Percentiles rank a stretch among this genome's conserved stretches.
Conservation (phyloP, 2,113 vertebrate genomes). For the Mesembrinibis cayennensis region DNA sequence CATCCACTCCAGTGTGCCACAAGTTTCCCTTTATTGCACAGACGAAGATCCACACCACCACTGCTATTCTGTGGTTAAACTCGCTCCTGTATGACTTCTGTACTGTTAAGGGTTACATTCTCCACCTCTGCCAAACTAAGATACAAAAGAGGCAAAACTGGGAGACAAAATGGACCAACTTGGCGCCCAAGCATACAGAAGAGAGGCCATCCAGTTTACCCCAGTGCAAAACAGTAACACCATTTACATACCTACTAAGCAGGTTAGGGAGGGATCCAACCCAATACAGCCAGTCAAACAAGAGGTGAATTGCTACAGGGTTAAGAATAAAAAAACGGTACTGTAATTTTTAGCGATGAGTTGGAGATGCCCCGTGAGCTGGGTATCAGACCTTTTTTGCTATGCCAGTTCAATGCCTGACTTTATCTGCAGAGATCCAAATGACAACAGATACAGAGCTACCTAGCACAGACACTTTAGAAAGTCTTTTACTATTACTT, state of each 20-base stretch:
- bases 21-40: neutral
- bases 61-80: neutral
- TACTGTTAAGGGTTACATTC: neutral
- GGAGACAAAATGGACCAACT: neutral
- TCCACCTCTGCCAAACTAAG: neutral
- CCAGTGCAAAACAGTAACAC: neutral
- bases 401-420: neutral
- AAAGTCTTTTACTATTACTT: neutral
- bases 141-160: neutral
- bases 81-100: neutral
- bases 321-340: neutral
- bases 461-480: neutral
- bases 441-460: neutral
- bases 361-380: neutral
- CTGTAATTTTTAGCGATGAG: neutral
- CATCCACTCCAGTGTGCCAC: accelerated
- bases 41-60: neutral
- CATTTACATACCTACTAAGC: neutral
- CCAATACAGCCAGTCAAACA: neutral
- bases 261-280: neutral
- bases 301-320: neutral
- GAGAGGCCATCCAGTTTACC: neutral
- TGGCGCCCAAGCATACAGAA: accelerated
- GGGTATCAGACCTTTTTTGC: neutral
- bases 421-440: neutral